Evolutionary conservation across 53 echinoderm and acorn worm species (phyloP).

Genomic region (Actinopyga echinites): DNA sequence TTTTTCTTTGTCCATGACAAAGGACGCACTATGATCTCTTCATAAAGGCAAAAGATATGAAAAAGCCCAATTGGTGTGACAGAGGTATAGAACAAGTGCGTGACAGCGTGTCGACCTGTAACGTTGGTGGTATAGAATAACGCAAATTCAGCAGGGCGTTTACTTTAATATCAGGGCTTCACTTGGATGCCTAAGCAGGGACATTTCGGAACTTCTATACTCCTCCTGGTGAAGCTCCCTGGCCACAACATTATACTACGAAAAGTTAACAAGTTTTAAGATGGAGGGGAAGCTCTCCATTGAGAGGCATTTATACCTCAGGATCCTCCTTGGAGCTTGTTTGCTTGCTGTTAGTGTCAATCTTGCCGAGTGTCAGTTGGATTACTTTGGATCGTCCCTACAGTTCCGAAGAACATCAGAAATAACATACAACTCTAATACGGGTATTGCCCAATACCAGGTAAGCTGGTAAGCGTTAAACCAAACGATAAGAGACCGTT

Average conservation of each 20-base stretch:
- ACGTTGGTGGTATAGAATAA: neutral
- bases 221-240: no score
- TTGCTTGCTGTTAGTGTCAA: neutral
- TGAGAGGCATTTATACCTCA: neutral
- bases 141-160: conserved; percentile 5
- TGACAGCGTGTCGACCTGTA: neutral
- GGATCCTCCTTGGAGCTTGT: neutral
- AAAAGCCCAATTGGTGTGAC: conserved; percentile 1
- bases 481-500: no score
- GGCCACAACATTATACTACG: no score
- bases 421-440: no score
- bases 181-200: neutral
- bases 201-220: no score
- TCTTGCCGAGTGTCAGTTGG: neutral
- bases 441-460: no score
- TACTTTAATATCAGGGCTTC: neutral
- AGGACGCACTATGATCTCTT: neutral
- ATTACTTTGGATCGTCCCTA: neutral
- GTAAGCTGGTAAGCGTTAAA: no score
- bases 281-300: conserved; percentile 11
- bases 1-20: neutral
- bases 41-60: neutral
- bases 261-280: neutral
- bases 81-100: conserved; percentile 7
- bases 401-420: neutral